A percentile compares a stretch with the other conserved stretches of the same genome.
Conservation (phyloP, 2,113 vertebrate species). For the Toxostoma redivivum region DNA sequence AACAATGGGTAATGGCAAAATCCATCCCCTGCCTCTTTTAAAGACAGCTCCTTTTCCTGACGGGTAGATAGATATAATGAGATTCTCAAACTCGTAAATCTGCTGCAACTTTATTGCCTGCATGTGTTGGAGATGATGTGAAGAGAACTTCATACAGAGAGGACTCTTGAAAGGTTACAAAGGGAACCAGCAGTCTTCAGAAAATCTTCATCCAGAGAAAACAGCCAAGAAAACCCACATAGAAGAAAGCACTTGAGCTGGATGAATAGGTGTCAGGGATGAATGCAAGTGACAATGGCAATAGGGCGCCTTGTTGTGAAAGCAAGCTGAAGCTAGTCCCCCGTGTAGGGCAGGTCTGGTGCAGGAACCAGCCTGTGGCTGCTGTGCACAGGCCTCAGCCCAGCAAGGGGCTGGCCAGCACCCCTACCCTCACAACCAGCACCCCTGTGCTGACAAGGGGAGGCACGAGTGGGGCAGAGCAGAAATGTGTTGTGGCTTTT, state of each 20-base stretch:
- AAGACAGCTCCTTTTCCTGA: constrained; percentile 20
- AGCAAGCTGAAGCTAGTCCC: background rate
- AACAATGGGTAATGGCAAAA: constrained; percentile 22
- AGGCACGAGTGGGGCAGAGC: background rate
- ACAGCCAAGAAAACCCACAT: background rate
- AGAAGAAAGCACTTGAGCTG: background rate
- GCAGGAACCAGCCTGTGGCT: background rate
- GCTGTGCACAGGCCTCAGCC: background rate
- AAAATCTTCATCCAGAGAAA: constrained; percentile 8
- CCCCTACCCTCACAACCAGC: accelerated
- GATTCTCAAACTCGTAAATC: background rate
- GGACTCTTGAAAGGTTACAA: constrained; percentile 47
- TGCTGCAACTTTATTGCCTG: constrained; percentile 35
- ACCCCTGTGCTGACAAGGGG: accelerated
- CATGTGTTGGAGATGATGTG: background rate
- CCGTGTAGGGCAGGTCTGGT: accelerated
- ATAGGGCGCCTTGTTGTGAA: background rate
- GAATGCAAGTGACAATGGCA: background rate
- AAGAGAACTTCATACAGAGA: constrained; percentile 32
- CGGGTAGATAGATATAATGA: constrained; percentile 31
- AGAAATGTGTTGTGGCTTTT: background rate
- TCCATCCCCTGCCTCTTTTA: background rate
- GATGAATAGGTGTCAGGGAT: background rate
- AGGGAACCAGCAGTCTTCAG: constrained; percentile 3
- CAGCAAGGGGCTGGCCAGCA: background rate